Evolutionary conservation across 2,888 invertebrate species (phyloP).

Genomic region (Dryadula phaetusa): DNA sequence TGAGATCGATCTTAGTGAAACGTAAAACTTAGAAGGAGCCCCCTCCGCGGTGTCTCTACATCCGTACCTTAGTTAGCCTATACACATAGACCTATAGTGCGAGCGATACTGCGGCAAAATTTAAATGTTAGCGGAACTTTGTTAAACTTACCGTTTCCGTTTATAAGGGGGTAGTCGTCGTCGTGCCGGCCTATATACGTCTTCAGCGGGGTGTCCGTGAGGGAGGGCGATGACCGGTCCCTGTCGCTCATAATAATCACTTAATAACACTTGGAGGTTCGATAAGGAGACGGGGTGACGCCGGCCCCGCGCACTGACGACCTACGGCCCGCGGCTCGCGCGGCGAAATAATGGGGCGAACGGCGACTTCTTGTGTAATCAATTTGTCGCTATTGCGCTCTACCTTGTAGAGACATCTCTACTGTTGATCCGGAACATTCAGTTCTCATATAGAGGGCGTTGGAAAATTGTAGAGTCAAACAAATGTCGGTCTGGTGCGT

Average conservation of each 20-base stretch:
- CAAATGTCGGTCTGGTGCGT: not conserved
- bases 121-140: slow-evolving; percentile 35
- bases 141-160: slow-evolving; percentile 87
- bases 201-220: slow-evolving; percentile 94
- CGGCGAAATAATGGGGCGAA: slow-evolving; percentile 60
- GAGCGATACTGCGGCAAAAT: slow-evolving; percentile 69
- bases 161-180: slow-evolving; percentile 91
- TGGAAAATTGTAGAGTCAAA: not conserved
- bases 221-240: slow-evolving; percentile 94
- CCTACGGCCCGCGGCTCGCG: slow-evolving; percentile 83
- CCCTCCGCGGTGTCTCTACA: not conserved
- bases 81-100: slow-evolving; percentile 9
- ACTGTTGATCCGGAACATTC: not conserved
- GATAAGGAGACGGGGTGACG: slow-evolving; percentile 69
- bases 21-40: not conserved
- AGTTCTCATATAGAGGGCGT: not conserved
- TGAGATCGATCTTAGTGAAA: slow-evolving; percentile 20
- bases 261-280: slow-evolving; percentile 67
- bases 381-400: slow-evolving; percentile 26
- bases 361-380: slow-evolving; percentile 7
- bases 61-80: not conserved
- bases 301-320: slow-evolving; percentile 79
- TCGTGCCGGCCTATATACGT: slow-evolving; percentile 93
- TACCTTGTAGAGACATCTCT: slow-evolving; percentile 2
- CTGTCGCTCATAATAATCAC: slow-evolving; percentile 94